A percentile compares a stretch with the other conserved stretches of the same genome.
Evolutionary conservation across 2,797 vertebrate genomes (phyloP).

Genomic region (Sebastes taczanowskii): DNA sequence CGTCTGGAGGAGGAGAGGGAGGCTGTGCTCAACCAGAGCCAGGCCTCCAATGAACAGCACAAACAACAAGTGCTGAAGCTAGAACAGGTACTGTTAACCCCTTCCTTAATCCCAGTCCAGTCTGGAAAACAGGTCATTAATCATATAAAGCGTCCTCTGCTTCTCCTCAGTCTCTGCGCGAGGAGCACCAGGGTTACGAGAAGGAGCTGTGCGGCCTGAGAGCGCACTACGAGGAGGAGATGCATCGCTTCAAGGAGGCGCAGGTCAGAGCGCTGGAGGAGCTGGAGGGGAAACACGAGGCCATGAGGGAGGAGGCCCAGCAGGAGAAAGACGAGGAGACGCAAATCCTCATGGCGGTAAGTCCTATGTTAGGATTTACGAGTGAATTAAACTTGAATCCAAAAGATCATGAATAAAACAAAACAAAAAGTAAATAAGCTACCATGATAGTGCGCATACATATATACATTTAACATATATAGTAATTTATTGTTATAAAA

Average conservation of each 20-base stretch:
- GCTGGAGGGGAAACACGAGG: constrained; percentile 90
- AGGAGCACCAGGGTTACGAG: constrained; percentile 94
- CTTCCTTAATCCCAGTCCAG: neutral
- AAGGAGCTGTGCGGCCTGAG: constrained; percentile 90
- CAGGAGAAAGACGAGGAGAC: constrained; percentile 89
- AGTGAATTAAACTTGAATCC: neutral
- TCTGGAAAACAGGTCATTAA: no score
- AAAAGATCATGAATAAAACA: no score
- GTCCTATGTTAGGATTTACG: constrained; percentile 19
- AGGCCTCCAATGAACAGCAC: constrained; percentile 90
- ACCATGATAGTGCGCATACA: no score
- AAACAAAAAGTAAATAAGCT: no score
- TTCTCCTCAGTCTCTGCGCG: constrained; percentile 86
- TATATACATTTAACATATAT: no score
- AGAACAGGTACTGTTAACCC: constrained; percentile 85
- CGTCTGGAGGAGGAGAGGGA: constrained; percentile 93
- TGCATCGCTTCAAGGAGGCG: constrained; percentile 87
- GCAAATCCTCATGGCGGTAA: constrained; percentile 87
- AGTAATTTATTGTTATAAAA: neutral
- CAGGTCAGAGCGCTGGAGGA: constrained; percentile 92
- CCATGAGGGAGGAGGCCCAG: constrained; percentile 87
- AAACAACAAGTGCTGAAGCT: constrained; percentile 90
- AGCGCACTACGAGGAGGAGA: constrained; percentile 90
- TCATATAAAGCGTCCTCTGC: neutral
- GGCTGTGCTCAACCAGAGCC: constrained; percentile 90